Evolutionary conservation across 1,140 invertebrate genomes (phyloP).

Genomic region (Hypsibius dujardini): DNA sequence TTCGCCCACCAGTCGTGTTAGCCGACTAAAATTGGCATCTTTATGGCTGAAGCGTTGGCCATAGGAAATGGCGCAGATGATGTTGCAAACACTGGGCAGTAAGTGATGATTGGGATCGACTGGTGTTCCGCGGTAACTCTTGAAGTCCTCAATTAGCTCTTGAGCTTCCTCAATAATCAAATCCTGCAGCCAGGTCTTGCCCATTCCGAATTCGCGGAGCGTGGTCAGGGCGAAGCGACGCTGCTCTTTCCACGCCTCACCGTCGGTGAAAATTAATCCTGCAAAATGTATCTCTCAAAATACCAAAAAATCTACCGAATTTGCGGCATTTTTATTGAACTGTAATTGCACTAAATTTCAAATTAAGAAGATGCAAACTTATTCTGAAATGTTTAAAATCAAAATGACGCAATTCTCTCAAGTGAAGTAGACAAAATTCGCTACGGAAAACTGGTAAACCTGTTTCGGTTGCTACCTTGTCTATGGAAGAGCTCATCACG

Average conservation of each 20-base stretch:
- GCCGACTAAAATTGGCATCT: background rate
- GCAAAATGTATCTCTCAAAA: background rate
- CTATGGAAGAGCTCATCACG: background rate
- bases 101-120: background rate
- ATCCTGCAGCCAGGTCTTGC: background rate
- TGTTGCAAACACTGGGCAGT: background rate
- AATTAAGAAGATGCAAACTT: background rate
- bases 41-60: conserved; percentile 6
- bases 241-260: conserved; percentile 1
- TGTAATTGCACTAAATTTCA: background rate
- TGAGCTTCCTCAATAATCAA: background rate
- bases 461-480: background rate
- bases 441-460: background rate
- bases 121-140: background rate
- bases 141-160: background rate
- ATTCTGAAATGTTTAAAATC: background rate
- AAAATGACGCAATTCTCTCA: background rate
- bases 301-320: background rate
- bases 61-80: conserved; percentile 7
- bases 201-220: conserved; percentile 3
- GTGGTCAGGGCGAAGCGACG: conserved; percentile 5
- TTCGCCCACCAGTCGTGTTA: background rate
- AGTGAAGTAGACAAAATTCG: conserved; percentile 6
- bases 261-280: conserved; percentile 1
- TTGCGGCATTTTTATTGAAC: background rate